Evolutionary conservation across 2,888 invertebrate species (phyloP).

Genomic region (Athalia circularis): DNA sequence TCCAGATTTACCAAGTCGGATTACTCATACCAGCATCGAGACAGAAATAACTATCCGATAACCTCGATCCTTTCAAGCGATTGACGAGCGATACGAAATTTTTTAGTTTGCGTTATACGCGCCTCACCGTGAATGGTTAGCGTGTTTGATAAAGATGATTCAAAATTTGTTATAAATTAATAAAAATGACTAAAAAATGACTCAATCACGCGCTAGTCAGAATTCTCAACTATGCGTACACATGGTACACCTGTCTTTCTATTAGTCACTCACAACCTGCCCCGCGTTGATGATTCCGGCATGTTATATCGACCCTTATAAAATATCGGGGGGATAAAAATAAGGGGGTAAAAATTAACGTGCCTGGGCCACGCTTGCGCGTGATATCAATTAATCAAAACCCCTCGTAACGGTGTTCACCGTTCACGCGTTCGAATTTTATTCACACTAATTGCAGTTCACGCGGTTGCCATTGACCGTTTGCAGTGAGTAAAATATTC

Average conservation of each 20-base stretch:
- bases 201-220: constrained; percentile 2
- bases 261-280: constrained; percentile 14
- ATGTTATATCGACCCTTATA: background rate
- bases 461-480: background rate
- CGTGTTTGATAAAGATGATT: background rate
- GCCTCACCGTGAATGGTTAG: background rate
- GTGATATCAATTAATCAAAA: constrained; percentile 11
- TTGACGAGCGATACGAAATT: background rate
- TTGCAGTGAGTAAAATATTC: no score
- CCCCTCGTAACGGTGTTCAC: background rate
- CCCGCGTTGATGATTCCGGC: background rate
- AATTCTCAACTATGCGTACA: background rate
- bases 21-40: constrained; percentile 6
- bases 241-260: background rate
- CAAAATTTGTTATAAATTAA: background rate
- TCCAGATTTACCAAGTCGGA: constrained; percentile 7
- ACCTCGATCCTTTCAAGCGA: constrained; percentile 1
- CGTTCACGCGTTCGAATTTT: background rate
- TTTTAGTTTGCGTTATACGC: background rate
- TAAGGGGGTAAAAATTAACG: background rate
- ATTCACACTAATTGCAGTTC: constrained; percentile 11
- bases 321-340: background rate
- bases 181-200: background rate
- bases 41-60: constrained; percentile 13
- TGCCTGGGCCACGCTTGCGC: background rate